phyloP scores from a whole-genome alignment of 2,113 vertebrate species.

The Hirundichthys speculiger region DNA sequence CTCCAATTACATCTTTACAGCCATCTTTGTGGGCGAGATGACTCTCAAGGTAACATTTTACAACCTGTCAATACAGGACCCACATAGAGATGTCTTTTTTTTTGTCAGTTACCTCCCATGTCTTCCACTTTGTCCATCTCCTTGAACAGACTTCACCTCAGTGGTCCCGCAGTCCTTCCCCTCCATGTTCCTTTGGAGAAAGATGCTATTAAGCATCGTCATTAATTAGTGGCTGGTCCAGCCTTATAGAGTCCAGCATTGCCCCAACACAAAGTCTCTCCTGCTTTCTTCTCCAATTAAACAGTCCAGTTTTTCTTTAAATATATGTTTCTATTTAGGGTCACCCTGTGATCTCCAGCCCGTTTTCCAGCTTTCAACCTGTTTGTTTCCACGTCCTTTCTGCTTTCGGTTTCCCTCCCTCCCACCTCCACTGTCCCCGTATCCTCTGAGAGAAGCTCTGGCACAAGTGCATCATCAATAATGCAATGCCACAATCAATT shows the following conservation, averaged over 20 bases:
- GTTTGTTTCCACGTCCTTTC: neutral
- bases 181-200: conserved; percentile 51
- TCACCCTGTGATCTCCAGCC: conserved; percentile 10
- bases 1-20: conserved; percentile 99
- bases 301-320: conserved; percentile 38
- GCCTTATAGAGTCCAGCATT: conserved; percentile 47
- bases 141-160: conserved; percentile 20
- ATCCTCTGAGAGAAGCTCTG: conserved; percentile 59
- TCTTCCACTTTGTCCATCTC: conserved; percentile 12
- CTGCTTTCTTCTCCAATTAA: conserved; percentile 1
- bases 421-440: conserved; percentile 39
- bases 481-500: conserved; percentile 77
- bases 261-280: conserved; percentile 12
- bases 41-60: conserved; percentile 91
- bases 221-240: conserved; percentile 67
- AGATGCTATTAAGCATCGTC: conserved; percentile 67
- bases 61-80: conserved; percentile 9
- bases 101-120: conserved; percentile 18
- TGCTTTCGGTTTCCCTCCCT: conserved; percentile 12
- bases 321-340: conserved; percentile 8
- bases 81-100: neutral
- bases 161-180: conserved; percentile 9
- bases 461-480: conserved; percentile 76
- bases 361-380: neutral
- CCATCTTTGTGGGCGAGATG: conserved; percentile 98